Evolutionary conservation across 2,113 vertebrate species (phyloP), one percentile per base, ranked within the genome.

Genomic region (Seriola aureovittata): DNA sequence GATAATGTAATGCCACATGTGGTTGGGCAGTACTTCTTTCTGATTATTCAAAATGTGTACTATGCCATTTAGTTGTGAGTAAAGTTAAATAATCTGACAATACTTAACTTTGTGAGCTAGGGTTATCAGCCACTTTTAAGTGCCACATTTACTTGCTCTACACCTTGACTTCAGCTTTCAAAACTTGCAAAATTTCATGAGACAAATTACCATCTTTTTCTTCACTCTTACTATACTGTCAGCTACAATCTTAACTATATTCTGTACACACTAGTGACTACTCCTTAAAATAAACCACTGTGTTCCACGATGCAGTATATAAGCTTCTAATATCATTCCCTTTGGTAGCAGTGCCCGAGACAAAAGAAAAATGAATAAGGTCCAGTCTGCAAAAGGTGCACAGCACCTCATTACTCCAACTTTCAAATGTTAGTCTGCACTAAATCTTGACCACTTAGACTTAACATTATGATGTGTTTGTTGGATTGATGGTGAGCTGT

Each of bases 261-360:
- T 73, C 29, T 71, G 3, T 58, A 17, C 19, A 54, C 66, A 16
- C 64, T 62, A 63, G 58, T 59, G 21, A 75, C 66, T 64, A 55
- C 42, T 52, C 46, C 25, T 55, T 60, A 63, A 82, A 64, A 54
- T 32, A 54, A 87, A 77, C 34, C 19, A 50, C n/a, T 38, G 36
- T 71, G 38, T 71, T 68, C 50, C 21, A 67, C 13, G 4, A n/a
- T 72, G 50, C 62, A 69, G 21, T 38, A 38, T 59, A 46, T 66
- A 68, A 9, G 40, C 40, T 10, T 9, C 57, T 60, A 54, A 55
- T 23, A 29, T 64, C 12, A 65, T 80, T 82, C 9, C 34, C 70
- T 76, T 76, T 82, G 66, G 50, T 71, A 86, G 34, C 82, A 62
- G 50, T 83, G 64, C 65, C 55, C 25, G 55, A 85, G 40, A 79